Evolutionary conservation across 2,113 vertebrate species (phyloP), one percentile per base, ranked within the genome.

Genomic region (Grallaria varia): DNA sequence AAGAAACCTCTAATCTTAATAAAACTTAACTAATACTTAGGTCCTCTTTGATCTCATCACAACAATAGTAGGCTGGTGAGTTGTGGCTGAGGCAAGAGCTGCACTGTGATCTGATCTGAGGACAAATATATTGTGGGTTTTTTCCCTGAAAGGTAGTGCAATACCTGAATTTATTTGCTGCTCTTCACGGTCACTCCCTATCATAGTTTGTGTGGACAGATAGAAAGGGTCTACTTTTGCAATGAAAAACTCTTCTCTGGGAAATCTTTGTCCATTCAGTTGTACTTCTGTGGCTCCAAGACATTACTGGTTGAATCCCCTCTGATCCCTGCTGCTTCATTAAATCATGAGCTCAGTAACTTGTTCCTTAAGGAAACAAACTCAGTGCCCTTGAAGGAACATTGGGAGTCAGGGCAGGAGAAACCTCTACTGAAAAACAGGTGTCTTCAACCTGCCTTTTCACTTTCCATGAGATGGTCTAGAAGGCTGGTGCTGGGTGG

Each of bases 271-370:
- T 56, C 49, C 7, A 8, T 74, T 86, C 27, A 68, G 49, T 31
- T 40, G 4, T 22, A 27, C 17, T 62, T 67, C 56, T 42, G 37
- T 59, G 50, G 15, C 58, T 75, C 18, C 9, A 49, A 53, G n/a
- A 8, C 0, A 0, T 37, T 77, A 62, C 3, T 42, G 6, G 3
- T 16, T 35, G 10, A 17, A 47, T 52, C 10, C 22, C 19, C 31
- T 58, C 31, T 7, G 20, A 50, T 55, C 8, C 28, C 21, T 31
- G 45, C 31, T 10, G 12, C 8, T 64, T 79, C 35, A 14, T 72
- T 87, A 74, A 74, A 75, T 49, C 33, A n/a, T 49, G 12, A 30
- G 4, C 20, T 8, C 37, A 31, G 40, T 27, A 79, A 63, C 20
- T 67, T 35, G 2, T 12, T 91, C 35, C 23, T 78, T 74, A 30